Conservation (phyloP, 2,888 invertebrate genomes). For the Nephrotoma appendiculata region DNA sequence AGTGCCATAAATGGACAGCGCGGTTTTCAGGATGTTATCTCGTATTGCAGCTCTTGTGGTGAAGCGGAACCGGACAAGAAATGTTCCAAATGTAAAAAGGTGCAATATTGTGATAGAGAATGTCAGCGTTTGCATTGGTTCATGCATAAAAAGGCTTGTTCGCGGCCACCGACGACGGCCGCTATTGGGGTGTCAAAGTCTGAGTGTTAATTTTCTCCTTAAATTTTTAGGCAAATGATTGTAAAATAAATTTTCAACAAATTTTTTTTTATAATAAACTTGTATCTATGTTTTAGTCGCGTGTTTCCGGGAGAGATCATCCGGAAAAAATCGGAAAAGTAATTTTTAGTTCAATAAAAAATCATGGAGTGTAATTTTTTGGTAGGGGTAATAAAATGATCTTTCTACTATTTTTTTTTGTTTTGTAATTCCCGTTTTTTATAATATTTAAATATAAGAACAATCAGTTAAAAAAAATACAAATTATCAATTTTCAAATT, state of each 20-base stretch:
- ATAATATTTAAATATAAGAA: background rate
- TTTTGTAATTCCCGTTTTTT: background rate
- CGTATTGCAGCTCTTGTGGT: slow-evolving; percentile 70
- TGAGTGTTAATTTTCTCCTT: background rate
- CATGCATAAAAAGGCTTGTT: slow-evolving; percentile 75
- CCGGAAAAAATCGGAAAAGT: background rate
- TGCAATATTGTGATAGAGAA: slow-evolving; percentile 84
- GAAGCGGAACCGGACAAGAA: slow-evolving; percentile 82
- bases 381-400: background rate
- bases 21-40: slow-evolving; percentile 54
- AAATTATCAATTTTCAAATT: background rate
- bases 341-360: background rate
- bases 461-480: background rate
- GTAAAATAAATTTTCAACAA: background rate
- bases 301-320: background rate
- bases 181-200: slow-evolving; percentile 11
- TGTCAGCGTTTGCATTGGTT: slow-evolving; percentile 93
- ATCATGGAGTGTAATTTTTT: background rate
- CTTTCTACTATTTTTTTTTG: background rate
- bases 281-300: background rate
- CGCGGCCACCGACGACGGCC: slow-evolving; percentile 40
- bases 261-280: background rate
- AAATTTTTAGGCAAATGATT: background rate
- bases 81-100: slow-evolving; percentile 87
- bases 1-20: slow-evolving; percentile 80